A percentile compares a stretch with the other conserved stretches of the same genome.
Conservation (phyloP, 2,888 invertebrate species). For the Automeris io region DNA sequence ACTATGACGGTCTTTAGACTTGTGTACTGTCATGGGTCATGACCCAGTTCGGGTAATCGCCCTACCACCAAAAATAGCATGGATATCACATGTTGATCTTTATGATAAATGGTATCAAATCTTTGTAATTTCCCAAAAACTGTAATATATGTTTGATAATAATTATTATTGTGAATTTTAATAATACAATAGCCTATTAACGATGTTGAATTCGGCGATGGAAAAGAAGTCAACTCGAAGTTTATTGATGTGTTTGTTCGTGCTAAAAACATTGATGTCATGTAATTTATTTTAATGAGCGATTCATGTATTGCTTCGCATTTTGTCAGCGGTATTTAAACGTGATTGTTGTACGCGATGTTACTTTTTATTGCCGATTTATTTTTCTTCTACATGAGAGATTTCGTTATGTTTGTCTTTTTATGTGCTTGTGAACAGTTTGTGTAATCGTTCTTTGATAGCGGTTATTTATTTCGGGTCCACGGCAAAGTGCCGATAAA, state of each 20-base stretch:
- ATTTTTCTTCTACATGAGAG: conserved; percentile 61
- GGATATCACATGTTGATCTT: too few relatives aligned
- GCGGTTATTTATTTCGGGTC: conserved; percentile 57
- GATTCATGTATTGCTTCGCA: conserved; percentile 21
- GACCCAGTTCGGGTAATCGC: too few relatives aligned
- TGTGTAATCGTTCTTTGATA: conserved; percentile 64
- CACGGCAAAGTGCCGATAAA: conserved; percentile 52
- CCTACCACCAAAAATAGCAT: too few relatives aligned
- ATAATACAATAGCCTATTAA: too few relatives aligned
- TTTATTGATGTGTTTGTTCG: not conserved
- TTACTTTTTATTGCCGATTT: conserved; percentile 55
- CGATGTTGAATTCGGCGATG: too few relatives aligned
- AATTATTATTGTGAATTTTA: too few relatives aligned
- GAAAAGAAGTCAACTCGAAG: not conserved
- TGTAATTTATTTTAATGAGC: conserved; percentile 13
- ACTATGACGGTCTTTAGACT: too few relatives aligned
- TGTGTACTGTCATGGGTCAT: too few relatives aligned
- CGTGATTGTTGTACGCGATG: conserved; percentile 36
- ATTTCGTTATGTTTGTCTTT: conserved; percentile 58
- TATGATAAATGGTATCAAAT: too few relatives aligned
- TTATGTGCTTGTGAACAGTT: conserved; percentile 65
- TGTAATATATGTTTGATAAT: too few relatives aligned
- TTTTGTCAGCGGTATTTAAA: conserved; percentile 33
- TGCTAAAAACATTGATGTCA: conserved; percentile 1
- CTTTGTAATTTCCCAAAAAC: too few relatives aligned